A percentile compares a stretch with the other conserved stretches of the same genome.
Evolutionary conservation across 2,113 vertebrate genomes (phyloP).

Genomic region (Paradisaea rubra): DNA sequence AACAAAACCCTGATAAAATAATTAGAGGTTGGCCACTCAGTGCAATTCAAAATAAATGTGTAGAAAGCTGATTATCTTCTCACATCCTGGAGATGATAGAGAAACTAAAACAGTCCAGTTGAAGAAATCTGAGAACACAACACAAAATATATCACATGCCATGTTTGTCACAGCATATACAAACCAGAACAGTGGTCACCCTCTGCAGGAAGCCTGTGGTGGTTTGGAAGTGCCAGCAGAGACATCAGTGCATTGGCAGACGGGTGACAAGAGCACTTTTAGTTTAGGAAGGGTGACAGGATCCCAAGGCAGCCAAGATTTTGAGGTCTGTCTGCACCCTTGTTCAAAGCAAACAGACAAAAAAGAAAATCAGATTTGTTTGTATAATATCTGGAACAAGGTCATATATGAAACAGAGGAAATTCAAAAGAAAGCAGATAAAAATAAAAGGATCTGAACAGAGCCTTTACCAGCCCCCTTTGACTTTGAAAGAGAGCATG

Average conservation of each 20-base stretch:
- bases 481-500: background rate
- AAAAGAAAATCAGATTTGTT: background rate
- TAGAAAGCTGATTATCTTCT: background rate
- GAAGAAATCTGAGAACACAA: background rate
- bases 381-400: background rate
- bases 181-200: background rate
- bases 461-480: background rate
- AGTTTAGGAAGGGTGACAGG: background rate
- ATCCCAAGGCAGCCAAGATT: background rate
- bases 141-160: accelerated
- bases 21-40: background rate
- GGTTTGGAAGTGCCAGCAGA: background rate
- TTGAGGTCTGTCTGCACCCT: background rate
- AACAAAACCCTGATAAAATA: background rate
- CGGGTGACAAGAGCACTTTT: background rate
- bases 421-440: background rate
- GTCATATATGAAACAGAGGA: background rate
- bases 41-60: background rate
- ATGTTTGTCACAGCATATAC: background rate
- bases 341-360: background rate
- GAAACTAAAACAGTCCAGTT: background rate
- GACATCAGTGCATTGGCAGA: background rate
- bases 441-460: background rate
- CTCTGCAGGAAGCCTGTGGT: background rate
- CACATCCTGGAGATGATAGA: background rate